phyloP scores from a whole-genome alignment of 2,888 invertebrate species.

The Asteroscopus sphinx region DNA sequence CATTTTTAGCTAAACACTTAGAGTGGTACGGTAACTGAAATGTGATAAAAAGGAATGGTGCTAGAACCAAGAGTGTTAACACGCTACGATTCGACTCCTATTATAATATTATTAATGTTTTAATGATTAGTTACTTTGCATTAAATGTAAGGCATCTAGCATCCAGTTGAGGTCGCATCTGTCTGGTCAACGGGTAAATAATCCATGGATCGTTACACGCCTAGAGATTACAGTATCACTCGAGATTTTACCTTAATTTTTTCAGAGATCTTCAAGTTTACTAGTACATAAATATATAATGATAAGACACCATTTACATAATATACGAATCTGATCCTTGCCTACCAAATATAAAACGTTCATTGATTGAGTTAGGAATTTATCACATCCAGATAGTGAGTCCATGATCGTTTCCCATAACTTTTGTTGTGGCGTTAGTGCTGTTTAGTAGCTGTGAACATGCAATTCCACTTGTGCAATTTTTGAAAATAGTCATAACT shows the following conservation, averaged over 20 bases:
- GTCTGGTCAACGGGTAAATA: constrained; percentile 77
- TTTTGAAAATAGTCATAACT: constrained; percentile 88
- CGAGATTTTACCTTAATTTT: constrained; percentile 84
- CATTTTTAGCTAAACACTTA: constrained; percentile 90
- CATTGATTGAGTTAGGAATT: constrained; percentile 69
- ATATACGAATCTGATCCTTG: constrained; percentile 78
- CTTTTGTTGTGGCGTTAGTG: constrained; percentile 79
- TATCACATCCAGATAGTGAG: constrained; percentile 74
- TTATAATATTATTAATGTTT: constrained; percentile 87
- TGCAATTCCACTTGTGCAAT: constrained; percentile 89
- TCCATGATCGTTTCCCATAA: constrained; percentile 77
- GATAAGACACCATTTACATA: constrained; percentile 82
- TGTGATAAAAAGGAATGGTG: constrained; percentile 91
- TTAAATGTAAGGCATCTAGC: constrained; percentile 88
- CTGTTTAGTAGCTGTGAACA: constrained; percentile 88
- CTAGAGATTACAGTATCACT: constrained; percentile 89
- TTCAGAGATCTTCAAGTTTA: constrained; percentile 84
- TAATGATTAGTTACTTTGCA: constrained; percentile 87
- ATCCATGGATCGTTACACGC: constrained; percentile 72
- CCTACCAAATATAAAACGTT: constrained; percentile 80
- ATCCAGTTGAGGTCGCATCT: constrained; percentile 85
- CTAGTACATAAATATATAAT: constrained; percentile 84
- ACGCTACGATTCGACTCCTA: constrained; percentile 90
- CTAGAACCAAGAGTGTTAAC: constrained; percentile 90
- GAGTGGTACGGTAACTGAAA: constrained; percentile 90